Percentiles rank a stretch among this genome's conserved stretches.
These are phyloP conservation scores for Gobius niger DNA, from an alignment of 2,113 vertebrate genomes.

Conservation along the genomic window DNA sequence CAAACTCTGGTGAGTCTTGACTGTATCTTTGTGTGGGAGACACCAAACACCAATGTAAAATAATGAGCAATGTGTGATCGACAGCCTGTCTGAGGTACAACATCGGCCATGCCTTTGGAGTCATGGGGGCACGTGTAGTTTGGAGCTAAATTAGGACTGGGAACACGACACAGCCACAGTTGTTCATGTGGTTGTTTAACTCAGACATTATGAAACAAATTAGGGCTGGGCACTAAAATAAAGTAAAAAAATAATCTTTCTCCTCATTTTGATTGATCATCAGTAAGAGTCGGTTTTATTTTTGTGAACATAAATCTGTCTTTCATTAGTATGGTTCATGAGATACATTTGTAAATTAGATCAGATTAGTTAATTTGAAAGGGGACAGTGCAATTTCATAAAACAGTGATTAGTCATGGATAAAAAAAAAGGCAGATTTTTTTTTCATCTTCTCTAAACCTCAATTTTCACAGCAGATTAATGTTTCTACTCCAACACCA, in stretches of 20 bases:
- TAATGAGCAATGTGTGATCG: conserved; percentile 16
- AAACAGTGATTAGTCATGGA: too few species aligned
- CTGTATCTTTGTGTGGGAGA: conserved; percentile 6
- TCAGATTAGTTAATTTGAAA: too few species aligned
- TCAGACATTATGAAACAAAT: not conserved
- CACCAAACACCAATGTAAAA: conserved; percentile 7
- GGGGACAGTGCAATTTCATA: too few species aligned
- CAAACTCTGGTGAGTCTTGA: conserved; percentile 89
- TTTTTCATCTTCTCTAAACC: too few species aligned
- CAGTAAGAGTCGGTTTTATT: too few species aligned
- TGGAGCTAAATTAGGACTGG: conserved; percentile 17
- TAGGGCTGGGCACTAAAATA: not conserved
- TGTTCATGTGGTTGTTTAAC: not conserved
- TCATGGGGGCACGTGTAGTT: conserved; percentile 6
- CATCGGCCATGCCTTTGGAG: conserved; percentile 39
- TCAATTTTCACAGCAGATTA: too few species aligned
- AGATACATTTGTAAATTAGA: too few species aligned
- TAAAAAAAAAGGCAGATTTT: too few species aligned
- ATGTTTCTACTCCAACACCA: too few species aligned
- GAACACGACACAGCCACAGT: not conserved
- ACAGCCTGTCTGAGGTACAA: conserved; percentile 3
- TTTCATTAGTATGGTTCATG: too few species aligned
- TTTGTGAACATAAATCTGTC: too few species aligned
- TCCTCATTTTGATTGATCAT: too few species aligned
- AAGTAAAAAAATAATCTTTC: conserved; percentile 3